phyloP scores from a whole-genome alignment of 2,888 invertebrate genomes.

The Clunio marinus region DNA sequence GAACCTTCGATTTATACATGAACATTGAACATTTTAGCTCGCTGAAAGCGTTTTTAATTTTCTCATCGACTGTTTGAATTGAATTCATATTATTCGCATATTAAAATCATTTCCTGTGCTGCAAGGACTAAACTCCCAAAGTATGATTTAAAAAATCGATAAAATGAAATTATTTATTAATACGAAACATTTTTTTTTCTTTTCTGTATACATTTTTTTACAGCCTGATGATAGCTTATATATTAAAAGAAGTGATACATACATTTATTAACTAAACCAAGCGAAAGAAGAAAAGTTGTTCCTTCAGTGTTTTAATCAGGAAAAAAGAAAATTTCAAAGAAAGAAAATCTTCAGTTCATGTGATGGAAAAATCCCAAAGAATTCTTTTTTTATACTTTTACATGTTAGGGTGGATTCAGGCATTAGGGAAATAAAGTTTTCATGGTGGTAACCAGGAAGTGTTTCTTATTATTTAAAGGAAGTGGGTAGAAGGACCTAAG shows the following conservation, averaged over 20 bases:
- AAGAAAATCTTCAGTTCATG: no score
- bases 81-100: background rate
- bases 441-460: no score
- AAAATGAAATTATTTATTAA: constrained; percentile 36
- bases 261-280: constrained; percentile 32
- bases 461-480: no score
- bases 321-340: background rate
- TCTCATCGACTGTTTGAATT: constrained; percentile 7
- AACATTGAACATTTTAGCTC: background rate
- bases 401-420: no score
- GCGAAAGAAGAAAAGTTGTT: background rate
- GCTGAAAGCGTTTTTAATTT: background rate
- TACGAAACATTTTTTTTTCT: constrained; percentile 5
- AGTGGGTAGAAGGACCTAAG: no score
- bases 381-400: constrained; percentile 1
- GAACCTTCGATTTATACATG: background rate
- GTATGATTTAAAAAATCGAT: constrained; percentile 27
- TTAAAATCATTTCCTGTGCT: background rate
- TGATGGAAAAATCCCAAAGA: constrained; percentile 12
- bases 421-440: no score
- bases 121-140: constrained; percentile 21
- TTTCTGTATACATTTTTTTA: constrained; percentile 28
- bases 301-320: background rate
- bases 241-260: constrained; percentile 39
- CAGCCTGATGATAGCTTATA: constrained; percentile 38